phyloP scores from a whole-genome alignment of 2,888 invertebrate genomes.

The Callimorpha dominula region DNA sequence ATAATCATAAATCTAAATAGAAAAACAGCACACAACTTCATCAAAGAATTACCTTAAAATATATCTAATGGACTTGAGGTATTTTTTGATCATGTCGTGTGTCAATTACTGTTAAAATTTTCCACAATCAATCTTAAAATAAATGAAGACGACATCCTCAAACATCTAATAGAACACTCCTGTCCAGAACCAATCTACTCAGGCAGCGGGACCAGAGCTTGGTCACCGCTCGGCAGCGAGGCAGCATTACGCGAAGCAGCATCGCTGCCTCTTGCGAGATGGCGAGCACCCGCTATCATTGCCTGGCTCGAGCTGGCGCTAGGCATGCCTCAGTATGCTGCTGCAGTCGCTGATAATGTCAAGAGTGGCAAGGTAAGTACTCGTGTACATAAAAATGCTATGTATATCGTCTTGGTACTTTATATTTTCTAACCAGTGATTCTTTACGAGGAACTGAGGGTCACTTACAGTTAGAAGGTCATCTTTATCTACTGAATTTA shows the following conservation, averaged over 20 bases:
- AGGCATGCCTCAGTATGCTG: constrained; percentile 97
- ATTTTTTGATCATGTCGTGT: no score
- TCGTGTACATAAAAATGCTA: background rate
- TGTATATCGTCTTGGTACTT: background rate
- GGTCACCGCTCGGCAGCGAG: constrained; percentile 91
- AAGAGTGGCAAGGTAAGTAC: constrained; percentile 95
- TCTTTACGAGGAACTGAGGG: background rate
- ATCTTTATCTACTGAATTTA: no score
- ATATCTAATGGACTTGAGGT: no score
- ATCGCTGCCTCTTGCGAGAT: constrained; percentile 94
- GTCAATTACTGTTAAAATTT: no score
- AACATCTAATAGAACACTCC: constrained; percentile 26
- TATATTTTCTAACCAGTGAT: background rate
- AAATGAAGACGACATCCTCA: constrained; percentile 14
- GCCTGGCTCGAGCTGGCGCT: constrained; percentile 98
- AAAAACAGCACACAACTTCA: no score
- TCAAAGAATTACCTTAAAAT: no score
- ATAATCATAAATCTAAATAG: no score
- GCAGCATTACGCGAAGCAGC: constrained; percentile 94
- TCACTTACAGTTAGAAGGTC: background rate
- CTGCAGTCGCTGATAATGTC: constrained; percentile 96
- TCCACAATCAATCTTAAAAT: background rate
- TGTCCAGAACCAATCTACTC: constrained; percentile 81
- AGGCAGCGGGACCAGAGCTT: constrained; percentile 87
- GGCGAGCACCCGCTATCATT: constrained; percentile 97